Base-by-base conservation (phyloP, 64 coral and sea anemone species). In the Orbicella faveolata region DNA sequence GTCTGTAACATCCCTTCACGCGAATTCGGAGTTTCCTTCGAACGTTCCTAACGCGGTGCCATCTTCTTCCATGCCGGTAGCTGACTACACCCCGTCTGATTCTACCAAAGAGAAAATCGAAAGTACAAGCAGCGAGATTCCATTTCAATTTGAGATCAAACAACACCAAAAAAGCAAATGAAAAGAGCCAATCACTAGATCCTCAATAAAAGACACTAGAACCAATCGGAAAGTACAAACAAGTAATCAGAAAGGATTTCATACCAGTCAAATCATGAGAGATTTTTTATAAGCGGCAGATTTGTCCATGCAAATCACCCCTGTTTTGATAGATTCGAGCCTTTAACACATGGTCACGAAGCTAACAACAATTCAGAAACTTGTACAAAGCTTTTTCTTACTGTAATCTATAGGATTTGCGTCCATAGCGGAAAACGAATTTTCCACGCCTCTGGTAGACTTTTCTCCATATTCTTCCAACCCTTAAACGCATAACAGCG, bases 341-440 rank as follows among this genome's bases (percentile, higher is more conserved):
- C 1, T 14, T 12, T 14, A 59, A 16, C 12, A 16, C 12, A 59
- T 16, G 13, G 13, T 14, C 15, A 1, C 15, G 1, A 9, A 59
- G 55, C 9, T 15, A 16, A 59, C 55, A 59, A 59, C 55, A 48
- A 48, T 48, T 48, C 41, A 20, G 18, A 52, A 52, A 52, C 75
- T 52, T 26, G 0, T 10, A 26, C 17, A 26, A 70, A 11, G 11
- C 34, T 20, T 85, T 4, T 15, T 72, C 65, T 51, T 85, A 85
- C 82, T 66, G 51, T 5, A 73, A 13, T 1, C 9, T 25, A 39
- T 41, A 85, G 12, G 37, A 2, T 68, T 4, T 39, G 21, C 64
- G 62, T 51, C 82, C n/a, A 72, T 13, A n/a, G 82, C 82, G 82
- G 65, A 85, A 85, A 52, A 52, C 53, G 36, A 85, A 51, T 16